phyloP scores from a whole-genome alignment of 2,797 vertebrate species.

The Phoeniculus purpureus region DNA sequence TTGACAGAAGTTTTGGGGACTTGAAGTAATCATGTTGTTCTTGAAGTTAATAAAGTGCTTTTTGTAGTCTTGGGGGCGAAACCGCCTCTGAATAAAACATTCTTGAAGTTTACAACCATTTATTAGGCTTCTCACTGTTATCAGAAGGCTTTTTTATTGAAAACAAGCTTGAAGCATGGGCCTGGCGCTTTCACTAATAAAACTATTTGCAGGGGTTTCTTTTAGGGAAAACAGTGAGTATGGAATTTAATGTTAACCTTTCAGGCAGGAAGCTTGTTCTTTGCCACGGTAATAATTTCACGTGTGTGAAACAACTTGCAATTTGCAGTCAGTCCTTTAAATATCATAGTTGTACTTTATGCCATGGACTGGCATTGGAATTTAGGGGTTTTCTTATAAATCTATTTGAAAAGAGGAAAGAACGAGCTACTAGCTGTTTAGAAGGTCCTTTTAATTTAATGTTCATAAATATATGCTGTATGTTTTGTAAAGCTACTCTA shows the following conservation, averaged over 20 bases:
- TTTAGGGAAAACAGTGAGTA: neutral
- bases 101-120: neutral
- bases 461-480: neutral
- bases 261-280: neutral
- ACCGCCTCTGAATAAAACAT: slow-evolving; percentile 29
- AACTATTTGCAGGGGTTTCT: neutral
- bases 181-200: neutral
- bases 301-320: neutral
- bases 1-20: neutral
- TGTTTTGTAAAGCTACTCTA: neutral
- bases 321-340: neutral
- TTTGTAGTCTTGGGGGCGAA: slow-evolving; percentile 28
- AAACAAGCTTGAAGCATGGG: neutral
- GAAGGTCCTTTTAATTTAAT: neutral
- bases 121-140: neutral
- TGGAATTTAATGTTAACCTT: neutral
- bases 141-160: neutral
- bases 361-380: neutral
- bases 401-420: neutral
- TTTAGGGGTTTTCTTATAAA: neutral
- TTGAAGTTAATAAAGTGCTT: slow-evolving; percentile 42
- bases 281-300: neutral
- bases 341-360: neutral
- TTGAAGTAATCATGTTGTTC: slow-evolving; percentile 23
- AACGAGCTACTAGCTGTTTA: neutral